Base-by-base conservation (phyloP, 2,797 vertebrate species). In the Petrocephalus schoutedeni region DNA sequence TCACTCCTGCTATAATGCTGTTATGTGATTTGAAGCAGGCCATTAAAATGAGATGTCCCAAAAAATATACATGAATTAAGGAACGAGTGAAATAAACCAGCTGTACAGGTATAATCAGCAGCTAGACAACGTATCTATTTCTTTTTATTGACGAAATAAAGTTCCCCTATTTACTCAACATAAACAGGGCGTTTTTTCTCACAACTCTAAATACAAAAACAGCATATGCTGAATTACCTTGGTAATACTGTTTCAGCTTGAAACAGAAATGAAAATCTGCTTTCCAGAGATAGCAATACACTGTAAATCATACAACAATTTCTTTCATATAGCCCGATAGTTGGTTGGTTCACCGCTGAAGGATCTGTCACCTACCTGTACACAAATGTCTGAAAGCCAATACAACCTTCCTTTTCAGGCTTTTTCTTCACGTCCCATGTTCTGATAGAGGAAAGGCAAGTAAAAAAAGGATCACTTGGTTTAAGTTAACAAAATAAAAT, bases 341-440 rank as follows among this genome's bases (percentile, higher is more conserved):
- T 41, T 86, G 28, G 3, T 86, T 7, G 16, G 16, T 32, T 41
- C 12, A 59, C 32, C 1, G 21, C 32, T 36, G 7, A 58, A 19
- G 23, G 57, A 58, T 23, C 14, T 85, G 21, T 56, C 85, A 58
- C 85, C 32, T 36, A 88, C 87, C 88, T 64, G 58, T 23, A 64
- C 54, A 49, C 28, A 86, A 88, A 53, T 14, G 83, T 51, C 21
- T 88, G 80, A 84, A 84, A 91, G 67, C 86, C 83, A 58, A 87
- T 86, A 86, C 58, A 88, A 28, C 87, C 87, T 90, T 85, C 89
- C 77, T 83, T 45, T 71, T 91, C 90, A 91, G 36, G 87, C 83
- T 1, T 87, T 71, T 90, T 86, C 88, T 77, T 87, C 61, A 21
- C 57, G 57, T 83, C 61, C 89, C 92, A 91, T 91, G 86, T 80